Conservation (phyloP, 2,888 invertebrate genomes). For the Hoplodrina ambigua region DNA sequence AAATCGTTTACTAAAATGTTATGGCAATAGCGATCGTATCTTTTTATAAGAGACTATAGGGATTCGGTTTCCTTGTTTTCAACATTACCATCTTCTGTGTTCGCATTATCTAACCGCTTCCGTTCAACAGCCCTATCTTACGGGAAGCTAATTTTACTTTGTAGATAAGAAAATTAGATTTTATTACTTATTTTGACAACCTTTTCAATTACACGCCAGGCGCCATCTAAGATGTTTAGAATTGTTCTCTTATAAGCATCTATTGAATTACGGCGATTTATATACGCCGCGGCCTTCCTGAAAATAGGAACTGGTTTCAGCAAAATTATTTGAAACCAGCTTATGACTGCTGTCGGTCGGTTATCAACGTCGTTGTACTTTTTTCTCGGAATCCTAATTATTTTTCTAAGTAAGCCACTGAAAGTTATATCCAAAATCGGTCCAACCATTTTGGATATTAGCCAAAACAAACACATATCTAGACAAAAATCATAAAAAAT, state of each 20-base stretch:
- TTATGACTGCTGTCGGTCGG: too few species aligned
- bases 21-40: constrained; percentile 29
- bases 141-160: constrained; percentile 10
- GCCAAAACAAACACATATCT: too few species aligned
- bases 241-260: neutral
- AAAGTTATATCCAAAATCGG: too few species aligned
- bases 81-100: constrained; percentile 16
- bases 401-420: too few species aligned
- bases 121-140: constrained; percentile 23
- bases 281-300: too few species aligned
- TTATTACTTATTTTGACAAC: neutral
- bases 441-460: too few species aligned
- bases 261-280: neutral
- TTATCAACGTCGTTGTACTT: too few species aligned
- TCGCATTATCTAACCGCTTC: constrained; percentile 27
- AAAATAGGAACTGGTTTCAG: too few species aligned
- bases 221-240: neutral
- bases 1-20: constrained; percentile 39
- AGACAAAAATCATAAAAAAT: too few species aligned
- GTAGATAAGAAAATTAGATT: neutral
- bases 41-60: constrained; percentile 41
- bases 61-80: constrained; percentile 39
- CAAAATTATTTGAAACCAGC: too few species aligned
- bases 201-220: neutral
- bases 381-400: too few species aligned